phyloP scores from a whole-genome alignment of 2,888 invertebrate species.

The Pycnomerus fuliginosus region DNA sequence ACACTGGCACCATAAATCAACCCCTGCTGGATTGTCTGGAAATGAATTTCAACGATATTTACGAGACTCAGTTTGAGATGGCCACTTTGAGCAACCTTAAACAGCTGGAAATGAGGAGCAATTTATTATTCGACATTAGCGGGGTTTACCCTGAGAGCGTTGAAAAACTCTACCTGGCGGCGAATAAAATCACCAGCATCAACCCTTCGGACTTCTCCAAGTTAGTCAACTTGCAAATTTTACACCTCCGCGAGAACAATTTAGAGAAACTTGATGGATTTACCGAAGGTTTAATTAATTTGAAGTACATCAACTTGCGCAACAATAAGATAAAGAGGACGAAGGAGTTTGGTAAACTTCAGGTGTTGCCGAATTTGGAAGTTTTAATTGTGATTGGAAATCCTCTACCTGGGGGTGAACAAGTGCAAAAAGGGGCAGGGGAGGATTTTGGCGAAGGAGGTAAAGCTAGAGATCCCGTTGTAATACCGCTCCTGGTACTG shows the following conservation, averaged over 20 bases:
- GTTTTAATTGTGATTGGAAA: slow-evolving; percentile 58
- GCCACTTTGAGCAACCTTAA: slow-evolving; percentile 49
- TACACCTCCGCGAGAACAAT: slow-evolving; percentile 73
- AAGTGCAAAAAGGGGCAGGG: background rate
- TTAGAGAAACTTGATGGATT: slow-evolving; percentile 59
- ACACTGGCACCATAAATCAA: slow-evolving; percentile 58
- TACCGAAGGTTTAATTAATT: slow-evolving; percentile 47
- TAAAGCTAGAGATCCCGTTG: slow-evolving; percentile 22
- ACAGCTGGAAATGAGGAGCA: slow-evolving; percentile 58
- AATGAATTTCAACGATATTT: slow-evolving; percentile 52
- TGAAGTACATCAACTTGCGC: slow-evolving; percentile 60
- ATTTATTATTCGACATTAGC: slow-evolving; percentile 49
- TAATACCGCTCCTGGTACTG: slow-evolving; percentile 53
- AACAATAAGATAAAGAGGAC: slow-evolving; percentile 57
- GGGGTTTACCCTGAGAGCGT: slow-evolving; percentile 57
- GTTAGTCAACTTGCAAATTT: slow-evolving; percentile 62
- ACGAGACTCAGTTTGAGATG: slow-evolving; percentile 40
- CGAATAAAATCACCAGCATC: slow-evolving; percentile 37
- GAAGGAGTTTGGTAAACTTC: slow-evolving; percentile 58
- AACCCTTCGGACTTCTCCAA: slow-evolving; percentile 57
- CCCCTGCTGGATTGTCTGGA: slow-evolving; percentile 59
- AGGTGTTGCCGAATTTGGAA: slow-evolving; percentile 54
- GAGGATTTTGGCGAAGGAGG: slow-evolving; percentile 11
- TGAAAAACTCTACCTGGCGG: slow-evolving; percentile 67
- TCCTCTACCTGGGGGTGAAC: slow-evolving; percentile 46